These are phyloP conservation scores for Megalonaias nervosa DNA, from an alignment of 1,140 invertebrate species.

Conservation along the genomic window DNA sequence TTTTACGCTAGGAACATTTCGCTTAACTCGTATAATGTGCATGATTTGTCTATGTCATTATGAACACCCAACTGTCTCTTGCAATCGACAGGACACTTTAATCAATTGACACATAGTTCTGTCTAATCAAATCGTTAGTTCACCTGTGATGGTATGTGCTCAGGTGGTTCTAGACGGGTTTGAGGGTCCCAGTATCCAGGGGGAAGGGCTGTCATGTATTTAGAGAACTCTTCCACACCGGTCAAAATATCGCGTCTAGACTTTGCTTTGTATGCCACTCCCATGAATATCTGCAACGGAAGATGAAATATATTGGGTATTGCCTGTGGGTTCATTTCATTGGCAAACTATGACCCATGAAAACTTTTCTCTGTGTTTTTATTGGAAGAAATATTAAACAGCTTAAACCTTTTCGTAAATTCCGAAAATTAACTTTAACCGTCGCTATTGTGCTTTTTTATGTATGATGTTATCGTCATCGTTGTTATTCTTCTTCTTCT, in stretches of 20 bases:
- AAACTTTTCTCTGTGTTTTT: not conserved
- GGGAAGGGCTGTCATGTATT: constrained; percentile 94
- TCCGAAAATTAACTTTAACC: not conserved
- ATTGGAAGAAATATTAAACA: not conserved
- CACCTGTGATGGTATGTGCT: constrained; percentile 92
- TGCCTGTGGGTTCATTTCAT: not conserved
- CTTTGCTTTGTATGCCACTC: constrained; percentile 91
- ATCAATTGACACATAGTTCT: not conserved
- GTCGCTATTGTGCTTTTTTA: too few relatives aligned
- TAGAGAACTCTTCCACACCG: constrained; percentile 95
- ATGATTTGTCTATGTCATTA: too few relatives aligned
- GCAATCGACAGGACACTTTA: not conserved
- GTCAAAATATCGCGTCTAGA: constrained; percentile 88
- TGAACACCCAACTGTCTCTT: not conserved
- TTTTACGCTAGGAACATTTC: too few relatives aligned
- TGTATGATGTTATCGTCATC: too few relatives aligned
- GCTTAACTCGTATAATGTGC: too few relatives aligned
- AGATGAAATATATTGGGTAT: not conserved
- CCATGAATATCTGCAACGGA: constrained; percentile 83
- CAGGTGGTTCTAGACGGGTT: constrained; percentile 98
- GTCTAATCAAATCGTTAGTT: constrained; percentile 3
- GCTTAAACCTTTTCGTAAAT: not conserved
- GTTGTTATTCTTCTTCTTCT: not conserved
- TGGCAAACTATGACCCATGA: not conserved
- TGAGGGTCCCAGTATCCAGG: constrained; percentile 98